phyloP scores from a whole-genome alignment of 2,797 vertebrate genomes.

The Otus scops region DNA sequence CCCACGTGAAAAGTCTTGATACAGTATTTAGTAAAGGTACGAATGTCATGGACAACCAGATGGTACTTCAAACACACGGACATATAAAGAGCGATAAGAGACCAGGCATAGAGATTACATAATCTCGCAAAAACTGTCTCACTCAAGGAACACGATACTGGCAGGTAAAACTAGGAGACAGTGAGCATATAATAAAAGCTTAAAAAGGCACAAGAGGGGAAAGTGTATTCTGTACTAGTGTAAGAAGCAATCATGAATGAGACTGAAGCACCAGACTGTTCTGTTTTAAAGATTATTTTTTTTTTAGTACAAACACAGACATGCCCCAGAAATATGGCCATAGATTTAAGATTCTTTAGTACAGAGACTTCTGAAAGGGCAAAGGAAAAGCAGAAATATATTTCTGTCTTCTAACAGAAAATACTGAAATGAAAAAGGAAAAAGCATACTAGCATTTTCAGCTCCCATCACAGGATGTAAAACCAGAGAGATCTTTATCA shows the following conservation, averaged over 20 bases:
- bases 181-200: not conserved
- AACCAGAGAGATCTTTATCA: not conserved
- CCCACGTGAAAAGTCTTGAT: not conserved
- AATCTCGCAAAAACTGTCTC: not conserved
- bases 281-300: not conserved
- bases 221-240: not conserved
- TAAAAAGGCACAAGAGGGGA: not conserved
- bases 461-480: not conserved
- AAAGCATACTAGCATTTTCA: not conserved
- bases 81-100: not conserved
- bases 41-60: not conserved
- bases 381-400: not conserved
- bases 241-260: not conserved
- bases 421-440: not conserved
- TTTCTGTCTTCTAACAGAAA: not conserved
- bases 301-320: not conserved
- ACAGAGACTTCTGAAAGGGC: not conserved
- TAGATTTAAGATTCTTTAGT: not conserved
- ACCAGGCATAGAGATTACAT: not conserved
- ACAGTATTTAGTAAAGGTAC: not conserved
- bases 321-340: not conserved
- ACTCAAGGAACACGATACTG: not conserved
- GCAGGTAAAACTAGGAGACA: not conserved
- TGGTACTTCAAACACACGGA: not conserved
- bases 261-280: not conserved